Evolutionary conservation across 2,113 vertebrate species (phyloP).

Genomic region (Psophia crepitans): DNA sequence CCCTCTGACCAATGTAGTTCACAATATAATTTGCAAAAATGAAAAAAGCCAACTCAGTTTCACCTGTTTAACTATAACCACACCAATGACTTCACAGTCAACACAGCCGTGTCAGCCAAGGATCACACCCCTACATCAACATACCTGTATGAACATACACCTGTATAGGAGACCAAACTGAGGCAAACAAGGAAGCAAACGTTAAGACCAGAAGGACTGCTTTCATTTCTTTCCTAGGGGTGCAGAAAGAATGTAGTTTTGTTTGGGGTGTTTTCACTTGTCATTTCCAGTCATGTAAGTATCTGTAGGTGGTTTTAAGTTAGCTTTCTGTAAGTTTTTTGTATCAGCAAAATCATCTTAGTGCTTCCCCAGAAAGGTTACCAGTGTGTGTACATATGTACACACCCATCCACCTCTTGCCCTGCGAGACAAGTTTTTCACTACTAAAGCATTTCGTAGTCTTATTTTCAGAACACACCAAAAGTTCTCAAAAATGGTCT

Average conservation of each 20-base stretch:
- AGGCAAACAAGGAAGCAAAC: not conserved
- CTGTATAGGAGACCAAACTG: accelerated
- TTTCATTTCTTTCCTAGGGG: not conserved
- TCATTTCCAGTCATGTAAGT: not conserved
- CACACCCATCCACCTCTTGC: not conserved
- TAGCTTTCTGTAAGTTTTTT: not conserved
- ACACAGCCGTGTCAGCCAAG: not conserved
- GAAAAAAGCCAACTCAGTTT: not conserved
- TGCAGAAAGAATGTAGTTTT: not conserved
- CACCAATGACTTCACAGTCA: not conserved
- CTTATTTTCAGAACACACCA: not conserved
- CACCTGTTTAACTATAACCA: not conserved
- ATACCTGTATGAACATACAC: not conserved
- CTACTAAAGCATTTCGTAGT: not conserved
- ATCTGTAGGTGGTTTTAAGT: not conserved
- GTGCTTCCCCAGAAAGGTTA: not conserved
- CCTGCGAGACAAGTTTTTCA: not conserved
- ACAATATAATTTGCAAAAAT: not conserved
- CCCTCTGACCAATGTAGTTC: not conserved
- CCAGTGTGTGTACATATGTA: no score
- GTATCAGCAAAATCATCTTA: not conserved
- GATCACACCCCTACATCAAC: not conserved
- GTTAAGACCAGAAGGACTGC: not conserved
- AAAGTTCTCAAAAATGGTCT: not conserved
- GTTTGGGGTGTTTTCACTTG: not conserved